phyloP scores from a whole-genome alignment of 2,797 vertebrate species.

The Amniataba percoides region DNA sequence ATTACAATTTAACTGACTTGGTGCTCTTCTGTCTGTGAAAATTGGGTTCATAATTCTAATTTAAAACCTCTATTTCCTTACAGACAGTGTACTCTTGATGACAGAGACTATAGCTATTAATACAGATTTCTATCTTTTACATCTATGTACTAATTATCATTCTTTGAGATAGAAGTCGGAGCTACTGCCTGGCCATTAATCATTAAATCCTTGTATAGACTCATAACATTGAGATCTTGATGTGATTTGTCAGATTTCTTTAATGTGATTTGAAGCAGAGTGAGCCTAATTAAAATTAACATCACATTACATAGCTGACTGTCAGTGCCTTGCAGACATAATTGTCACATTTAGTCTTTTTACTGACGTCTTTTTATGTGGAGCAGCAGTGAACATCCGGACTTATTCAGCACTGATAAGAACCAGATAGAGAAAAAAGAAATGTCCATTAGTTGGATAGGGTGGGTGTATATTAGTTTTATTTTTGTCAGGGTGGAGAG shows the following conservation, averaged over 20 bases:
- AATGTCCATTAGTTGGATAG: not conserved
- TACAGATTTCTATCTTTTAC: not conserved
- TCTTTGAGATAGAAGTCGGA: not conserved
- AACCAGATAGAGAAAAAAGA: not conserved
- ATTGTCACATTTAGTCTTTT: not conserved
- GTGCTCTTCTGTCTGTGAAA: not conserved
- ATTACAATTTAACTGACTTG: not conserved
- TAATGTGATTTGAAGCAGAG: not conserved
- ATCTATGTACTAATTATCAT: not conserved
- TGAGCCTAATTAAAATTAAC: not conserved
- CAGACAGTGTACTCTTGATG: not conserved
- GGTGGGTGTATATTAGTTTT: not conserved
- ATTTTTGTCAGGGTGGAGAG: not conserved
- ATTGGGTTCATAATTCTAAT: not conserved
- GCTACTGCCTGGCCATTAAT: not conserved
- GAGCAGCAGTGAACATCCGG: not conserved
- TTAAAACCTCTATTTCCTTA: not conserved
- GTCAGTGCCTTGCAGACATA: not conserved
- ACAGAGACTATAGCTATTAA: not conserved
- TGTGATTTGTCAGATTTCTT: not conserved
- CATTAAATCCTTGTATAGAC: not conserved
- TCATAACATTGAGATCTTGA: not conserved
- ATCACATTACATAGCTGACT: constrained; percentile 1
- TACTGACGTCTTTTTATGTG: not conserved
- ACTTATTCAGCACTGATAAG: not conserved